Evolutionary conservation across 2,888 invertebrate species (phyloP).

Genomic region (Spatulosminthurus flaviceps): DNA sequence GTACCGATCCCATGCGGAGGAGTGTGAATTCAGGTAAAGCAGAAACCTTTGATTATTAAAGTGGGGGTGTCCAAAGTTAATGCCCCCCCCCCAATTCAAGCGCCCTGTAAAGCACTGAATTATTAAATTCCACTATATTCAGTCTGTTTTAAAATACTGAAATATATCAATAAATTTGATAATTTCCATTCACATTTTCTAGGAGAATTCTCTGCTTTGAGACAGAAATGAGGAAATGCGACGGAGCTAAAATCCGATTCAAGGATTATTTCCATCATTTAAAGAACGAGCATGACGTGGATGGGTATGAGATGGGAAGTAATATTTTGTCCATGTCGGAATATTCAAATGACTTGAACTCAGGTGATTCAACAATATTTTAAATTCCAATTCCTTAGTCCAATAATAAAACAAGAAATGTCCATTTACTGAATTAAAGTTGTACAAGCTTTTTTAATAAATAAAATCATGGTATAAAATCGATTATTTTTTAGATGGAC

Average conservation of each 20-base stretch:
- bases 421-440: no score
- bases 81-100: no score
- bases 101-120: no score
- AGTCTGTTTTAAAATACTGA: no score
- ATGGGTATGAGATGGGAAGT: slow-evolving; percentile 52
- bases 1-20: slow-evolving; percentile 53
- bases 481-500: no score
- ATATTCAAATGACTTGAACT: slow-evolving; percentile 54
- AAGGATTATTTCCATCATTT: slow-evolving; percentile 57
- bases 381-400: no score
- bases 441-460: no score
- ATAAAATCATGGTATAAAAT: no score
- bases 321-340: slow-evolving; percentile 56
- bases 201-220: slow-evolving; percentile 55
- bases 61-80: no score
- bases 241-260: slow-evolving; percentile 52
- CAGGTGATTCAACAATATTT: slow-evolving; percentile 46
- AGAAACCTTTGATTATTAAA: no score
- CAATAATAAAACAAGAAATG: no score
- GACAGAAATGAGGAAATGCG: slow-evolving; percentile 51
- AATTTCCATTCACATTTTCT: neutral
- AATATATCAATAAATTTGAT: neutral
- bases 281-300: slow-evolving; percentile 55
- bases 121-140: no score
- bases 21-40: slow-evolving; percentile 55